phyloP scores from a whole-genome alignment of 2,888 invertebrate genomes.

The Hydraecia micacea region DNA sequence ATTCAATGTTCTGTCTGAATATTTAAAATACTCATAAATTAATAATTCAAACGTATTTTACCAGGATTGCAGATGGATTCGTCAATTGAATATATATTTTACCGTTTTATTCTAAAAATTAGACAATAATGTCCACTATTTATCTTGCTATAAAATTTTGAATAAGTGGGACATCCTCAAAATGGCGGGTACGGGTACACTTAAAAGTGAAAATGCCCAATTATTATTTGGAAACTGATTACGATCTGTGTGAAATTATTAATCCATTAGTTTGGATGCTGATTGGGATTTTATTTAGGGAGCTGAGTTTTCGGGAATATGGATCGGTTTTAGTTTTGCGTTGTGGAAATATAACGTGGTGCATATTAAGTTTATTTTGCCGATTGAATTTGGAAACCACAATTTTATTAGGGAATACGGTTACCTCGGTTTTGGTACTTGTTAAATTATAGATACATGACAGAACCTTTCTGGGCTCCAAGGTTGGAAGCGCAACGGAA shows the following conservation, averaged over 20 bases:
- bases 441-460: neutral
- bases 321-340: conserved; percentile 27
- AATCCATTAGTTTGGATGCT: conserved; percentile 2
- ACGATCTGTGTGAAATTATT: conserved; percentile 2
- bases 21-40: too few species aligned
- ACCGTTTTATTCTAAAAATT: too few species aligned
- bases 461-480: neutral
- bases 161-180: too few species aligned
- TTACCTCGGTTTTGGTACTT: neutral
- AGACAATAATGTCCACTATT: too few species aligned
- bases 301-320: conserved; percentile 21
- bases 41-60: too few species aligned
- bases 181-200: too few species aligned
- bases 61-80: too few species aligned
- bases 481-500: neutral
- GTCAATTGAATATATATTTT: too few species aligned
- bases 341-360: neutral
- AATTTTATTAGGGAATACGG: neutral
- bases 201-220: too few species aligned
- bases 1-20: too few species aligned
- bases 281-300: conserved; percentile 29
- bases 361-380: conserved; percentile 5
- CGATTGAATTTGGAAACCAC: conserved; percentile 25
- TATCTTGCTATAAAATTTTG: too few species aligned
- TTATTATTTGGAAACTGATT: conserved; percentile 18